A percentile compares a stretch with the other conserved stretches of the same genome.
Evolutionary conservation across 2,888 invertebrate genomes (phyloP).

Genomic region (Agrochola macilenta): DNA sequence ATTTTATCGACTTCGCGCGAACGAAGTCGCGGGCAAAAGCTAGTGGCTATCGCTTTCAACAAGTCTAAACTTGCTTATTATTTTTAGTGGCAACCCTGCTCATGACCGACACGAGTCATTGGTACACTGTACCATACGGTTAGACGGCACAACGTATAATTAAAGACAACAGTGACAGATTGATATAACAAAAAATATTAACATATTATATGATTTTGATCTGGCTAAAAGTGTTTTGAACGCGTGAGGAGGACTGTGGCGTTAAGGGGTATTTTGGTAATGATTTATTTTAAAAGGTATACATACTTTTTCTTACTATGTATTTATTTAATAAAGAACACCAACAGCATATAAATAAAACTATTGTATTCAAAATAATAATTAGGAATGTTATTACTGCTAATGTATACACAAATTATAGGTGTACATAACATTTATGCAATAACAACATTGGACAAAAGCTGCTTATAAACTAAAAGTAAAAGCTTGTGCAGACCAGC

Average conservation of each 20-base stretch:
- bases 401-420: too few species aligned
- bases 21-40: too few species aligned
- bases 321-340: too few species aligned
- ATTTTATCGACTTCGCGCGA: too few species aligned
- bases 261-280: not conserved
- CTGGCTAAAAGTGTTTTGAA: conserved; percentile 46
- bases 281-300: not conserved
- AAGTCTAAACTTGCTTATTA: conserved; percentile 23
- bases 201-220: conserved; percentile 65
- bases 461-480: too few species aligned
- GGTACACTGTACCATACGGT: conserved; percentile 71
- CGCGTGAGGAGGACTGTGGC: conserved; percentile 49
- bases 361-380: too few species aligned
- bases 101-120: conserved; percentile 82
- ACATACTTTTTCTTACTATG: too few species aligned
- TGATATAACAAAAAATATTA: conserved; percentile 74
- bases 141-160: conserved; percentile 80
- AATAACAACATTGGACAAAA: too few species aligned
- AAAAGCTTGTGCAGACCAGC: too few species aligned
- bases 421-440: too few species aligned
- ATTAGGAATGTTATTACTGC: too few species aligned
- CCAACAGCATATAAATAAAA: too few species aligned
- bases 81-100: conserved; percentile 47
- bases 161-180: conserved; percentile 84
- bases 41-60: not conserved